Percentiles rank a stretch among this genome's conserved stretches.
Evolutionary conservation across 1,140 invertebrate species (phyloP).

Genomic region (Bombus turneri): DNA sequence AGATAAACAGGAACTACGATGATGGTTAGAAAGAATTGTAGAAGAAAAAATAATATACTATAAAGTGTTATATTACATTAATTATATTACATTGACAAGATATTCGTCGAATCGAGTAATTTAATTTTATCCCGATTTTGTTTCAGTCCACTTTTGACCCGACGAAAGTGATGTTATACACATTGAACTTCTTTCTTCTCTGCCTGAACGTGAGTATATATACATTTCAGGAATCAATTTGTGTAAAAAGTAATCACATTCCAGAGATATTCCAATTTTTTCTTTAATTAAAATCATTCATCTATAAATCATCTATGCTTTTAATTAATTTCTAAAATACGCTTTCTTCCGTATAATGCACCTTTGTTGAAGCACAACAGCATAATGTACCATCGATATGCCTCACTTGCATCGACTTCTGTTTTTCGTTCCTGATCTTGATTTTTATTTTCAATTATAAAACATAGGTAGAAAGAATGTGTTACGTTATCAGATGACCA

Average conservation of each 20-base stretch:
- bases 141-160: slow-evolving; percentile 86
- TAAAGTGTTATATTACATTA: background rate
- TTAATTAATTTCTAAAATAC: background rate
- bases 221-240: background rate
- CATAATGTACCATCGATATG: background rate
- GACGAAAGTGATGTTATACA: slow-evolving; percentile 85
- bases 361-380: background rate
- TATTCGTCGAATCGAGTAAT: background rate
- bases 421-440: background rate
- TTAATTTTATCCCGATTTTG: slow-evolving; percentile 58
- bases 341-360: background rate
- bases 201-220: slow-evolving; percentile 85
- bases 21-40: no score
- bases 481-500: slow-evolving; percentile 5
- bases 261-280: background rate
- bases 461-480: slow-evolving; percentile 28
- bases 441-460: background rate
- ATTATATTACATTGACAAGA: no score
- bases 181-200: slow-evolving; percentile 86
- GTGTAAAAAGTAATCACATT: background rate
- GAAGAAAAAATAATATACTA: no score
- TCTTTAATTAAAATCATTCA: background rate
- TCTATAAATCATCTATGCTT: background rate
- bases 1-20: no score
- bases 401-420: background rate